A percentile compares a stretch with the other conserved stretches of the same genome.
phyloP scores from a whole-genome alignment of 2,797 vertebrate genomes.

The Octomys mimax region DNA sequence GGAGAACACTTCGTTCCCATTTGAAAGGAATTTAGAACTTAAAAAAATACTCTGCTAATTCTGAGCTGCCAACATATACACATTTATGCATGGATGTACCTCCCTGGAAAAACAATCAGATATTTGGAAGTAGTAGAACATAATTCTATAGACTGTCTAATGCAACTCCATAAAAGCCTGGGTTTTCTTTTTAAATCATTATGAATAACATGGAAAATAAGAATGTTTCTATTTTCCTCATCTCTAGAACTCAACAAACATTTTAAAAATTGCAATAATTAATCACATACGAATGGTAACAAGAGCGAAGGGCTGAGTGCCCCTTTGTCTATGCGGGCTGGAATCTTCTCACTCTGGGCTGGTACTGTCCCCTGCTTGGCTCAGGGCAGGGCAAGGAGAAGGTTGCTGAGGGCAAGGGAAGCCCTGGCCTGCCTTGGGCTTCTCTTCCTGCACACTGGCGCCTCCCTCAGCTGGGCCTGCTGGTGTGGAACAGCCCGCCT shows the following conservation, averaged over 20 bases:
- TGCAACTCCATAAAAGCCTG: conserved; percentile 57
- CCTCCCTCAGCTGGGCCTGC: not conserved
- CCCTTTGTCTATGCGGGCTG: not conserved
- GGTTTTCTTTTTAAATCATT: conserved; percentile 59
- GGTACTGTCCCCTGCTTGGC: not conserved
- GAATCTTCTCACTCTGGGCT: not conserved
- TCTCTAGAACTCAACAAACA: conserved; percentile 7
- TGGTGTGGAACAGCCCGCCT: not conserved
- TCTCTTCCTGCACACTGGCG: rapidly evolving
- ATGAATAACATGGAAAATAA: conserved; percentile 42
- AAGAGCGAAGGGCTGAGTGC: not conserved
- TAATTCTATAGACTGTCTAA: conserved; percentile 72
- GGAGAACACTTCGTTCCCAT: conserved; percentile 82
- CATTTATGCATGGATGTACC: conserved; percentile 70
- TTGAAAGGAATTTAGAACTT: conserved; percentile 86
- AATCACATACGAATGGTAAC: not conserved
- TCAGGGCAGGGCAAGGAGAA: not conserved
- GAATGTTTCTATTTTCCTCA: conserved; percentile 50
- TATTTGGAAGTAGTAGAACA: conserved; percentile 63
- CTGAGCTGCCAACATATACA: conserved; percentile 82
- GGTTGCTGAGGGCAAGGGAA: not conserved
- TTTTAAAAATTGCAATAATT: conserved; percentile 33
- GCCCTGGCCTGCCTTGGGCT: not conserved
- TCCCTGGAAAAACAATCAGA: conserved; percentile 79
- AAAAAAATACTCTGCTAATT: conserved; percentile 81